Conservation (phyloP, 2,888 invertebrate genomes). For the Neoaliturus tenellus region DNA sequence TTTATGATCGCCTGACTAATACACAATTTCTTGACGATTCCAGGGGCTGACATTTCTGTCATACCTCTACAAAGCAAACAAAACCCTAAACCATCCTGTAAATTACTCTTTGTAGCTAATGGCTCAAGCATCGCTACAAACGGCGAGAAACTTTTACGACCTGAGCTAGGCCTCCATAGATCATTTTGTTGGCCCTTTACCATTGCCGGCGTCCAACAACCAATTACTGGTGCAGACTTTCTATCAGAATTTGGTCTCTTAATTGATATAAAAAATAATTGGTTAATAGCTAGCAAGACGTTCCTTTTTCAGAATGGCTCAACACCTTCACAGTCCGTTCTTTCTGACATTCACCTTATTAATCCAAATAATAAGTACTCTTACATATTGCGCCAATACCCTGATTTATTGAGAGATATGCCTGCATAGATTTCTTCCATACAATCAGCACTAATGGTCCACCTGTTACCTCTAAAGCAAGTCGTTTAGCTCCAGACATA, state of each 20-base stretch:
- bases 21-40: neutral
- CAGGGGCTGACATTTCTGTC: neutral
- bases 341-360: neutral
- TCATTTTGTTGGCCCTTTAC: constrained; percentile 58
- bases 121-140: constrained; percentile 57
- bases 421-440: constrained; percentile 51
- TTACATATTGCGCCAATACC: constrained; percentile 17
- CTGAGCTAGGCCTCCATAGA: constrained; percentile 60
- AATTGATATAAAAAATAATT: constrained; percentile 11
- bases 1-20: constrained; percentile 33
- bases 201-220: constrained; percentile 57
- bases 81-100: neutral
- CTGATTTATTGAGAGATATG: constrained; percentile 2
- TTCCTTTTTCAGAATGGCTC: neutral
- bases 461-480: constrained; percentile 57
- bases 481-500: constrained; percentile 51
- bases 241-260: constrained; percentile 50
- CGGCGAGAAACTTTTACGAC: constrained; percentile 33
- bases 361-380: neutral
- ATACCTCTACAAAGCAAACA: neutral
- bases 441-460: constrained; percentile 60
- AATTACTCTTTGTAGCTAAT: constrained; percentile 60
- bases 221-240: constrained; percentile 61
- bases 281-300: constrained; percentile 42
- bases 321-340: neutral